A percentile compares a stretch with the other conserved stretches of the same genome.
Evolutionary conservation across 2,888 invertebrate species (phyloP).

Genomic region (Blera fallax): DNA sequence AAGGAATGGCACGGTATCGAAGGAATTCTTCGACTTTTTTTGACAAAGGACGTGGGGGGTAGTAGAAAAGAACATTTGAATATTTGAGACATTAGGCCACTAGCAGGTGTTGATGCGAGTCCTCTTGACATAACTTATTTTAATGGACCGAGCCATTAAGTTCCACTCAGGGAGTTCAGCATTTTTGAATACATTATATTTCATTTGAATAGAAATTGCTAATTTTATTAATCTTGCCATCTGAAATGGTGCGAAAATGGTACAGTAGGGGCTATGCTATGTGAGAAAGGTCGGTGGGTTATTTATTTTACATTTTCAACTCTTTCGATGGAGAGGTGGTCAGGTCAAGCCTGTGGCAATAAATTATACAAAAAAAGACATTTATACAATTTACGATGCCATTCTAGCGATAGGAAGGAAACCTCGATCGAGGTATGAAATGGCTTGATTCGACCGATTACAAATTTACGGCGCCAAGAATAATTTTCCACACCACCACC

Average conservation of each 20-base stretch:
- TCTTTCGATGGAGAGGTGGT: background rate
- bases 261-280: background rate
- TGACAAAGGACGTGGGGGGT: background rate
- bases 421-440: no score
- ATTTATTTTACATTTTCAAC: background rate
- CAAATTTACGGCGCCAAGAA: no score
- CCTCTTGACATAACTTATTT: constrained; percentile 70
- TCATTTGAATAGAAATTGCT: constrained; percentile 58
- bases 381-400: background rate
- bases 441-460: no score
- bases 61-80: constrained; percentile 40
- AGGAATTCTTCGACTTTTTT: background rate
- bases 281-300: background rate
- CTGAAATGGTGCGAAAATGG: constrained; percentile 34
- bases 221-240: constrained; percentile 62
- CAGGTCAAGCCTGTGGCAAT: background rate
- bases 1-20: background rate
- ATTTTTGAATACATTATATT: constrained; percentile 62
- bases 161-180: constrained; percentile 28
- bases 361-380: background rate
- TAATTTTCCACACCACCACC: no score
- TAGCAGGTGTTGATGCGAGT: constrained; percentile 61
- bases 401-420: no score
- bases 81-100: constrained; percentile 67
- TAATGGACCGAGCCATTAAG: constrained; percentile 67